Evolutionary conservation across 2,888 invertebrate genomes (phyloP), one percentile per base, ranked within the genome.

Genomic region (Dusona sp.): DNA sequence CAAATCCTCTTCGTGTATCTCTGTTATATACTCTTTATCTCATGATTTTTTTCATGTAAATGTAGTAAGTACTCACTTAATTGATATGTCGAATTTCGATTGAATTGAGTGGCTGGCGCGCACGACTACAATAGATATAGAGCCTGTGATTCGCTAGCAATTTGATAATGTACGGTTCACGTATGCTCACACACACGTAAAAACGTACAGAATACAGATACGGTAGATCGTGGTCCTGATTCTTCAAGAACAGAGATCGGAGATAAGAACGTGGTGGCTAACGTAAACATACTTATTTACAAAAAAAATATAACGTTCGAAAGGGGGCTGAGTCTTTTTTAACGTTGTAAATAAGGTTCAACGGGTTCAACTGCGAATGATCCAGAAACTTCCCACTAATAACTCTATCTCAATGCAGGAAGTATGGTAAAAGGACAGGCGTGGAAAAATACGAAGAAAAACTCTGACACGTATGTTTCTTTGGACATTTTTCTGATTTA

Each of bases 61-160:
- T 51, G 19, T 51, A 2, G 51, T 19, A 8, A n/a, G 42, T 68
- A 42, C 25, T 65, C 36, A 22, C 25, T 29, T 38, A 16, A 45
- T 72, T 54, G 45, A 73, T 45, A 45, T 67, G 54, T 74, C 68
- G 67, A 42, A 67, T 61, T 68, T 42, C 67, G 68, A 86, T 80
- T 64, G 29, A 83, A 80, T 73, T 64, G 83, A 45, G 57, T 64
- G 51, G 36, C 13, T n/a, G 61, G 11, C 38, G 22, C n/a, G 77
- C 33, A 22, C 42, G 11, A 42, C 9, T 22, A 68, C 8, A 42
- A 57, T 73, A 57, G 70, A 57, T 78, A 73, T 19, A 45, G 16
- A 48, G 42, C 11, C 42, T 42, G 19, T 38, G 77, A 77, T 61
- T 80, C 75, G 51, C 83, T 79, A 54, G 36, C 78, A 64, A 25